These are phyloP conservation scores for Mylabris phalerata DNA, from an alignment of 1,140 invertebrate genomes.

Conservation along the genomic window DNA sequence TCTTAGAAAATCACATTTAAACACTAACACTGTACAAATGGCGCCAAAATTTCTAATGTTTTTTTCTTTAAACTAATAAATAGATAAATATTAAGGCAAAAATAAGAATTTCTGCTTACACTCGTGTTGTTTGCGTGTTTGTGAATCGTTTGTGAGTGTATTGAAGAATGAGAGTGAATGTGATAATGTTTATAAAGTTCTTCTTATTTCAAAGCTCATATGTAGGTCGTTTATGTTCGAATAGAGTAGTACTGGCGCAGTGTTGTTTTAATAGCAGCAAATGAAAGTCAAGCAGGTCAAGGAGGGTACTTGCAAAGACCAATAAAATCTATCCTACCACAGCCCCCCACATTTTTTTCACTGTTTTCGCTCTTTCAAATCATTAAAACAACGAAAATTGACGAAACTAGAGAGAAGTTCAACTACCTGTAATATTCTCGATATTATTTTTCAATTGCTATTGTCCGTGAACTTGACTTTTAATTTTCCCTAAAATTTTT, in stretches of 20 bases:
- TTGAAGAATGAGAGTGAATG: constrained; percentile 33
- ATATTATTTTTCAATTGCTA: too few species aligned
- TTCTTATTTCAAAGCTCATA: constrained; percentile 42
- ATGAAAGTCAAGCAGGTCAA: constrained; percentile 30
- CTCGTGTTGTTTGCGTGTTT: constrained; percentile 27
- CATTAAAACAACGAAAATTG: too few species aligned
- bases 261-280: constrained; percentile 13
- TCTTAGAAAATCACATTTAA: too few species aligned
- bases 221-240: constrained; percentile 37
- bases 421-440: too few species aligned
- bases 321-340: constrained; percentile 1
- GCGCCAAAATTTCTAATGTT: background rate
- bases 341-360: constrained; percentile 4
- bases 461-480: constrained; percentile 10
- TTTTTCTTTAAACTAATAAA: background rate
- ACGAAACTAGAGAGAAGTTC: too few species aligned
- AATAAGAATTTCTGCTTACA: constrained; percentile 30
- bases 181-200: constrained; percentile 38
- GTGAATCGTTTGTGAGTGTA: too few species aligned
- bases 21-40: background rate
- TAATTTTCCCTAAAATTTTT: background rate
- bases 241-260: constrained; percentile 16
- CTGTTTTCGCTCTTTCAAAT: background rate
- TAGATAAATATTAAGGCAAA: background rate
- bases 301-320: constrained; percentile 19